Conservation (phyloP, 2,888 invertebrate species). For the Lasioglossum calceatum region DNA sequence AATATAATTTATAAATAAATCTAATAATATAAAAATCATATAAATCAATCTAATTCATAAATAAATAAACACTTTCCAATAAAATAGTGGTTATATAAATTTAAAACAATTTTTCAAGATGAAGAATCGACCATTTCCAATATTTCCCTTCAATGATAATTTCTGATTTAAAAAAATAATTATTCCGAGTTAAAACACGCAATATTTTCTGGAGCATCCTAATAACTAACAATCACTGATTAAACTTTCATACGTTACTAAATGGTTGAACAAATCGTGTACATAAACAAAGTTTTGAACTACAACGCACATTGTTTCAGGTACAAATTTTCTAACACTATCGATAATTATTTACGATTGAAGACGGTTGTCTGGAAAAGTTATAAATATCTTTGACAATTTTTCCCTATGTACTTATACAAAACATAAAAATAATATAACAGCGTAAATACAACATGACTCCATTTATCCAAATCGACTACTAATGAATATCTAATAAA, state of each 20-base stretch:
- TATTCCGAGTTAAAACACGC: background rate
- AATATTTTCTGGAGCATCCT: background rate
- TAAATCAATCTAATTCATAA: no score
- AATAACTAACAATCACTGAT: background rate
- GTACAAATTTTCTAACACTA: background rate
- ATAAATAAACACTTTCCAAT: no score
- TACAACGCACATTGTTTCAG: background rate
- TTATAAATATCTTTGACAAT: constrained; percentile 12
- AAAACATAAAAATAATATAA: constrained; percentile 1
- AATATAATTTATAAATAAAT: no score
- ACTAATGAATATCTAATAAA: background rate
- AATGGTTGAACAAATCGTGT: background rate
- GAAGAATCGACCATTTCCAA: no score
- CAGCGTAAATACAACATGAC: background rate
- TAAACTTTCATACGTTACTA: background rate
- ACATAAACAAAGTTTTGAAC: background rate
- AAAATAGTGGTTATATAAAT: no score
- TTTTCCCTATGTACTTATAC: background rate
- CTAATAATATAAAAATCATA: no score
- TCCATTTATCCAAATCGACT: background rate
- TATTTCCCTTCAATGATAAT: background rate
- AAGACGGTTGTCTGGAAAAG: background rate
- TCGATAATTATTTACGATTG: background rate
- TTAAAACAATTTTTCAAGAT: no score
- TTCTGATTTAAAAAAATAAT: background rate